These are phyloP conservation scores for Eupristina koningsbergeri DNA, from an alignment of 1,140 invertebrate genomes.

Conservation along the genomic window DNA sequence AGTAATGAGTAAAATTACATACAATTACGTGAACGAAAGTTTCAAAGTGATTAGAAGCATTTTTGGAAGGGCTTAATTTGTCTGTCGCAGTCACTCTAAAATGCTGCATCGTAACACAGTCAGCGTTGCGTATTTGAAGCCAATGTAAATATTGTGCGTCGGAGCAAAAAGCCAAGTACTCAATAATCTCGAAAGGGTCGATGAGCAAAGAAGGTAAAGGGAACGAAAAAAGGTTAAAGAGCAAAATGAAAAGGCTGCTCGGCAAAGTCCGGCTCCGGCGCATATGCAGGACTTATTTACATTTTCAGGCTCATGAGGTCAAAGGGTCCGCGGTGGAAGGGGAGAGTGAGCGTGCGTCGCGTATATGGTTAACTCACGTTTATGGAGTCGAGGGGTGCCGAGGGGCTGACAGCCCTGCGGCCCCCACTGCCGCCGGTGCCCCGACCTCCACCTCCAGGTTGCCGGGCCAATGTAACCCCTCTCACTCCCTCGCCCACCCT, in stretches of 20 bases:
- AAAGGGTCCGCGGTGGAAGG: not conserved
- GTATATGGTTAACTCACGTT: slow-evolving; percentile 64
- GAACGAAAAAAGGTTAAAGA: too few relatives aligned
- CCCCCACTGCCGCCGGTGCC: slow-evolving; percentile 57
- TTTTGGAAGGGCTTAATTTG: too few relatives aligned
- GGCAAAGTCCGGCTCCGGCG: too few relatives aligned
- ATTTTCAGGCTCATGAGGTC: not conserved
- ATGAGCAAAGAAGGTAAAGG: not conserved
- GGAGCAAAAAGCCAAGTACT: too few relatives aligned
- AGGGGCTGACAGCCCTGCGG: slow-evolving; percentile 67
- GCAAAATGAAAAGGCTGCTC: too few relatives aligned
- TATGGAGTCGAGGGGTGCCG: slow-evolving; percentile 66
- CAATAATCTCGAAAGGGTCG: not conserved
- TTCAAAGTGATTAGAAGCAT: too few relatives aligned
- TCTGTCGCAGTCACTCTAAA: too few relatives aligned
- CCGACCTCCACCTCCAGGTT: slow-evolving; percentile 70
- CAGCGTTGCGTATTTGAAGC: too few relatives aligned
- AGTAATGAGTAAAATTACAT: too few relatives aligned
- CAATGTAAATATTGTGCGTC: too few relatives aligned
- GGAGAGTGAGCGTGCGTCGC: not conserved
- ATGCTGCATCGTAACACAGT: too few relatives aligned
- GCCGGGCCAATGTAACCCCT: slow-evolving; percentile 49
- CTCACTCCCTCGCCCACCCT: not conserved
- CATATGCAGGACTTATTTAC: not conserved
- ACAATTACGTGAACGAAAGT: too few relatives aligned